Conservation (phyloP, 2,888 invertebrate species). For the Campopleginae sp. region DNA sequence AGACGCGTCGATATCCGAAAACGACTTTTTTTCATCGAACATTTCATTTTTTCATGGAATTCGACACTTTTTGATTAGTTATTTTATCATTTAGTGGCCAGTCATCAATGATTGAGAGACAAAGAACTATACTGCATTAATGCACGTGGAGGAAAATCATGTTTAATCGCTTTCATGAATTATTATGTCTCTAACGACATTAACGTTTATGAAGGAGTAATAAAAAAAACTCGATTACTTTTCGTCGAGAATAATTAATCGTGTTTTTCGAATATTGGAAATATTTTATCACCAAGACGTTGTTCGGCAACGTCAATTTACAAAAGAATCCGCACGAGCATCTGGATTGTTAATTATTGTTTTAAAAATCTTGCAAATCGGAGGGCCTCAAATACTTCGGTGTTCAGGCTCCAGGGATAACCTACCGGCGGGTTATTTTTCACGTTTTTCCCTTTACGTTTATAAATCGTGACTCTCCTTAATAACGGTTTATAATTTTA, state of each 20-base stretch:
- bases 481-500: not conserved
- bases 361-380: not conserved
- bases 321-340: not conserved
- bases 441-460: not conserved
- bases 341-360: not conserved
- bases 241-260: not conserved
- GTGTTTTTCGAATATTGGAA: not conserved
- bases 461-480: not conserved
- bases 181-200: not conserved
- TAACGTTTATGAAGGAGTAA: not conserved
- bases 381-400: not conserved
- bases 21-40: not conserved
- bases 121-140: not conserved
- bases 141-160: not conserved
- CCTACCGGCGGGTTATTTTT: too few species aligned
- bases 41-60: slow-evolving; percentile 3
- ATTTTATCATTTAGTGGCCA: not conserved
- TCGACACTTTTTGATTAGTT: slow-evolving; percentile 23
- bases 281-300: not conserved
- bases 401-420: not conserved
- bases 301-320: not conserved
- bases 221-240: not conserved
- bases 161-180: not conserved
- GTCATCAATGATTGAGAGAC: not conserved
- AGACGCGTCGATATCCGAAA: not conserved